These are phyloP conservation scores for Meteorus sp. DNA, from an alignment of 1,140 invertebrate genomes.

Conservation along the genomic window DNA sequence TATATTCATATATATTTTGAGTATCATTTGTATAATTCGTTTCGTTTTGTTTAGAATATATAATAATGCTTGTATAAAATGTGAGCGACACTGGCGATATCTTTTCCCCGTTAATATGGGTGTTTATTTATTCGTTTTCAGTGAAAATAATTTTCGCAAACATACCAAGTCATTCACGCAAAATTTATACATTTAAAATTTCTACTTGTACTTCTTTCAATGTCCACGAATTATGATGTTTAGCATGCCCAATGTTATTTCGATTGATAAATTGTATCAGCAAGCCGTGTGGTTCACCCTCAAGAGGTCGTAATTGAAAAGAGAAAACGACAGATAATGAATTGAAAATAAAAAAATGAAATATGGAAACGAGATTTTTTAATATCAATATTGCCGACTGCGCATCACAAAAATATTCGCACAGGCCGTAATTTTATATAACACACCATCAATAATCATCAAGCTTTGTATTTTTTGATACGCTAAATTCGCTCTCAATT, in stretches of 20 bases:
- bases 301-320: neutral
- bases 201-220: no score
- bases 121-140: neutral
- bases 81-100: neutral
- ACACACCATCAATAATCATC: conserved; percentile 1
- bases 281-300: conserved; percentile 8
- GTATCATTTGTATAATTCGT: no score
- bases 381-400: neutral
- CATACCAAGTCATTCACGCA: conserved; percentile 2
- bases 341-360: conserved; percentile 12
- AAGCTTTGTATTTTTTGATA: conserved; percentile 9
- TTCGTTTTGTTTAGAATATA: neutral
- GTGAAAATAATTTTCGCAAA: neutral
- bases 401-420: conserved; percentile 15
- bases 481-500: conserved; percentile 13
- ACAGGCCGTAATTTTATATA: conserved; percentile 4
- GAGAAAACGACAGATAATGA: no score
- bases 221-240: neutral
- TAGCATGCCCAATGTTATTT: conserved; percentile 1
- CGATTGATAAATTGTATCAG: neutral
- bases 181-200: no score
- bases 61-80: conserved; percentile 1
- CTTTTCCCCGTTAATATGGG: conserved; percentile 1
- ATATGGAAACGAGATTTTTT: neutral
- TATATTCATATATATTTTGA: no score